Evolutionary conservation across 2,797 vertebrate genomes (phyloP).

Genomic region (Halcyon leucocephala): DNA sequence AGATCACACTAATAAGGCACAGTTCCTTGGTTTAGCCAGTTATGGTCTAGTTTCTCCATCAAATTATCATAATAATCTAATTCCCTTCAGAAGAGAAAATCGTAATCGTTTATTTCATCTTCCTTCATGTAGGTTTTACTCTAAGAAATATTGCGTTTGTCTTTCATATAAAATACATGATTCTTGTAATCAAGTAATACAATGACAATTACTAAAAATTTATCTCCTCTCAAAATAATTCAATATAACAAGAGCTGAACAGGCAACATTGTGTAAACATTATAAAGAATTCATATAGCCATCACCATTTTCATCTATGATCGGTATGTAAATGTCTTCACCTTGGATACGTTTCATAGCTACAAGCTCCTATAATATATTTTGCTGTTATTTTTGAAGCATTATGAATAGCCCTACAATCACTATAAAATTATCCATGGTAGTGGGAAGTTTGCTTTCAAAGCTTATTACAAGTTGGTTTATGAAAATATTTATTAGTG

Average conservation of each 20-base stretch:
- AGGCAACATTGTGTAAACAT: neutral
- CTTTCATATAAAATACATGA: neutral
- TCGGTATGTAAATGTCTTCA: conserved; percentile 1
- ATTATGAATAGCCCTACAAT: neutral
- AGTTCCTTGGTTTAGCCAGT: conserved; percentile 44
- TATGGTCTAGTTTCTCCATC: conserved; percentile 50
- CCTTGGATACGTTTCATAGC: neutral
- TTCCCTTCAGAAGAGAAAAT: conserved; percentile 21
- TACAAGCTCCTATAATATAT: neutral
- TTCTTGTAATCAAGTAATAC: neutral
- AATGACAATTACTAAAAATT: conserved; percentile 6
- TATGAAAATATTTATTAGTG: conserved; percentile 1
- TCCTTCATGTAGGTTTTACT: conserved; percentile 18
- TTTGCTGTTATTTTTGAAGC: conserved; percentile 3
- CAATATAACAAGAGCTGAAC: neutral
- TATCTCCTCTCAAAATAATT: neutral
- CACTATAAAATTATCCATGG: neutral
- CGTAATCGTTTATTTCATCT: neutral
- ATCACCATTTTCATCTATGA: neutral
- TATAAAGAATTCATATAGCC: neutral
- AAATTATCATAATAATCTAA: conserved; percentile 49
- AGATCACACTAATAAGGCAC: conserved; percentile 39
- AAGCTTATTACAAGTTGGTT: neutral
- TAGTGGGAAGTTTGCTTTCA: neutral
- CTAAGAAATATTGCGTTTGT: neutral